Percentiles rank a stretch among this genome's conserved stretches.
These are phyloP conservation scores for Aromia moschata DNA, from an alignment of 2,888 invertebrate genomes.

Conservation along the genomic window DNA sequence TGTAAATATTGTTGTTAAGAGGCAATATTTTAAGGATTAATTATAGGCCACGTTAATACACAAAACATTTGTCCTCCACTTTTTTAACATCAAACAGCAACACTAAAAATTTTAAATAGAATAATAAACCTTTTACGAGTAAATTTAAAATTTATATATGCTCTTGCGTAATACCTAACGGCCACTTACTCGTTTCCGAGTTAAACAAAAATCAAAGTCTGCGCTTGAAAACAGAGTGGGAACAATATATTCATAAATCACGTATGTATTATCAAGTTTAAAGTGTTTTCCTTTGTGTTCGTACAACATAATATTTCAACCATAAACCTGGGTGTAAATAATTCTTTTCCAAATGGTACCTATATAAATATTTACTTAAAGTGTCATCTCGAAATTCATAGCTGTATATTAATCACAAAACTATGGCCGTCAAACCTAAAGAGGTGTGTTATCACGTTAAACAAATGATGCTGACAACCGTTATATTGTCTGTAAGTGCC, in stretches of 20 bases:
- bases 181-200: background rate
- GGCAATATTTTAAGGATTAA: constrained; percentile 17
- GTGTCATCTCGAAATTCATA: constrained; percentile 1
- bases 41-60: constrained; percentile 17
- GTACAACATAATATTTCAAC: constrained; percentile 1
- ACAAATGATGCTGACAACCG: no score
- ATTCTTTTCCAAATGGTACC: background rate
- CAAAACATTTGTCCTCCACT: constrained; percentile 18
- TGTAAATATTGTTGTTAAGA: constrained; percentile 17
- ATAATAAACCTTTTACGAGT: constrained; percentile 2
- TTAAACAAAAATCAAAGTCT: background rate
- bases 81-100: constrained; percentile 14
- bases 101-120: constrained; percentile 14
- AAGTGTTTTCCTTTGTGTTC: background rate
- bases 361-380: constrained; percentile 8
- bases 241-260: background rate
- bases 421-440: background rate
- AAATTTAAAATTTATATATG: background rate
- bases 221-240: background rate
- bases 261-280: background rate
- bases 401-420: constrained; percentile 4
- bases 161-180: background rate
- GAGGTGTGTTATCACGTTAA: constrained; percentile 1
- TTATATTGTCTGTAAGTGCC: no score
- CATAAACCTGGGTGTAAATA: constrained; percentile 7